phyloP scores from a whole-genome alignment of 30 jellyfish, hydroid and myxozoan genomes.

The Cassiopea xamachana region DNA sequence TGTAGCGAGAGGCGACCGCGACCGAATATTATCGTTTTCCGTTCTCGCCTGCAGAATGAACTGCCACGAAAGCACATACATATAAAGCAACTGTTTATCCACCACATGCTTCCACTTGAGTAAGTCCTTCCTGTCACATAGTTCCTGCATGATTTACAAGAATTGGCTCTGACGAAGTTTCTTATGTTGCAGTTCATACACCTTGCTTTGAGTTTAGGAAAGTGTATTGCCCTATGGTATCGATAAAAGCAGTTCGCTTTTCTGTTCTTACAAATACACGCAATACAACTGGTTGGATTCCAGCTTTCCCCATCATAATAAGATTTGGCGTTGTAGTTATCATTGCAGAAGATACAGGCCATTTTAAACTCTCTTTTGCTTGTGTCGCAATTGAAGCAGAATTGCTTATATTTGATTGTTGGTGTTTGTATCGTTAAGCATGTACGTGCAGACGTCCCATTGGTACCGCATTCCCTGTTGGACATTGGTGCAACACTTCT shows the following conservation, averaged over 20 bases:
- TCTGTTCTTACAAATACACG: neutral
- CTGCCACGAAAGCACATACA: conserved; percentile 44
- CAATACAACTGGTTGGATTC: conserved; percentile 23
- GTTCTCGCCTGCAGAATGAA: conserved; percentile 10
- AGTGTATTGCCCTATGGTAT: neutral
- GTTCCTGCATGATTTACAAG: conserved; percentile 12
- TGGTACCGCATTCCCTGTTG: neutral
- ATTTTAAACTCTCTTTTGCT: neutral
- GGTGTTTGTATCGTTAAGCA: neutral
- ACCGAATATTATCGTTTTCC: neutral
- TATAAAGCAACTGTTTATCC: conserved; percentile 30
- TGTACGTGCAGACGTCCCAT: neutral
- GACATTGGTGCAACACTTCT: neutral
- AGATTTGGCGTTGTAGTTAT: neutral
- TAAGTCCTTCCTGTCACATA: neutral
- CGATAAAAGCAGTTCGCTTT: neutral
- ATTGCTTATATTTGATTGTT: neutral
- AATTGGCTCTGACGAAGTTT: neutral
- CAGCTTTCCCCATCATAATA: conserved; percentile 9
- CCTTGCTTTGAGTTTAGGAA: neutral
- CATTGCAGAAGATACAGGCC: conserved; percentile 31
- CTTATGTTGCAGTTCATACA: neutral
- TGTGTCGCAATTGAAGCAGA: conserved; percentile 30
- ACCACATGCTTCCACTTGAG: neutral
- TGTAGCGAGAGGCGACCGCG: neutral